A percentile compares a stretch with the other conserved stretches of the same genome.
phyloP scores from a whole-genome alignment of 1,140 invertebrate genomes.

The Archivesica marissinica region DNA sequence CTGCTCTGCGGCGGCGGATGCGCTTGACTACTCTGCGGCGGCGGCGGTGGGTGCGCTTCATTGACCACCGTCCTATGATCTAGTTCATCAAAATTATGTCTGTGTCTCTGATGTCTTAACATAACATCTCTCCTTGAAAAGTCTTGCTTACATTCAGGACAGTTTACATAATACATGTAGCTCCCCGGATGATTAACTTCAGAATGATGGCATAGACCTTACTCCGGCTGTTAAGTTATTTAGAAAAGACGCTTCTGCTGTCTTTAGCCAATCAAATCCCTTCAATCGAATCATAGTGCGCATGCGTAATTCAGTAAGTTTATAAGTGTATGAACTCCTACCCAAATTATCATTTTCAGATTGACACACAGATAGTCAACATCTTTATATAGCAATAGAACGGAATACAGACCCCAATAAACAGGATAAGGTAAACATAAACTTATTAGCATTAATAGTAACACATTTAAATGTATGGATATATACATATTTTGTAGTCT shows the following conservation, averaged over 20 bases:
- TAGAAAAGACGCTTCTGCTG: background rate
- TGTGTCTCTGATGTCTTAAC: conserved; percentile 8
- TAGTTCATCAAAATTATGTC: too few species aligned
- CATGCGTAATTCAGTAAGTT: background rate
- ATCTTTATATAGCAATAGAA: background rate
- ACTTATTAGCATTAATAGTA: background rate
- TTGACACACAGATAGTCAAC: background rate
- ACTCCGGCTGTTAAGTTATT: background rate
- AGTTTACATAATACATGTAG: background rate
- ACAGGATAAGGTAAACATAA: too few species aligned
- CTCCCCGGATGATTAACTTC: background rate
- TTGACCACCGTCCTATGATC: too few species aligned
- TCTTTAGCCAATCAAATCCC: conserved; percentile 10
- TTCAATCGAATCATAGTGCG: background rate
- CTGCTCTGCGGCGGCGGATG: background rate
- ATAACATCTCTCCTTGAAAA: background rate
- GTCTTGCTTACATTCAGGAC: background rate
- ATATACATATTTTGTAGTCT: background rate
- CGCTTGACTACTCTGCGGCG: background rate
- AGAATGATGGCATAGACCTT: background rate
- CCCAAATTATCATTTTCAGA: background rate
- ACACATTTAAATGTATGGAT: background rate
- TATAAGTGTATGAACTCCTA: background rate
- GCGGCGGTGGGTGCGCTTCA: background rate
- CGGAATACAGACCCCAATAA: background rate